Evolutionary conservation across 2,113 vertebrate species (phyloP), one percentile per base, ranked within the genome.

Genomic region (Protobothrops mucrosquamatus): DNA sequence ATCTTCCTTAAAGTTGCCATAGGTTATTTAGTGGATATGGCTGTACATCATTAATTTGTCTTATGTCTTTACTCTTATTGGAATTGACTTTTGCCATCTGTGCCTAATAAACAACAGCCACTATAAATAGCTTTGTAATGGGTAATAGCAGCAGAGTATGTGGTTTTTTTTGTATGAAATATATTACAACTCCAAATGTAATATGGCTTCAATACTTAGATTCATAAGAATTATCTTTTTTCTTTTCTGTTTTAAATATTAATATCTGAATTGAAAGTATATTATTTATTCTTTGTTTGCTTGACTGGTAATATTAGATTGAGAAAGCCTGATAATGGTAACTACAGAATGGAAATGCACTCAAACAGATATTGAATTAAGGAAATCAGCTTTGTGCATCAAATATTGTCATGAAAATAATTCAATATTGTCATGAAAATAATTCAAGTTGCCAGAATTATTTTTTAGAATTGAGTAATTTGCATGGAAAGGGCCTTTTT

Each of bases 1-100:
- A 97, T 96, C 95, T 97, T 94, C 94, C 90, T 97, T 97, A 97
- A 94, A 96, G 96, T 92, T 95, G 96, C 91, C 90, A 24, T 90
- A 95, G 85, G 94, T 96, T 97, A 93, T 95, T 97, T 96, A 96
- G 96, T 95, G 93, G 95, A 93, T 96, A 96, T 96, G 74, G 92
- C 94, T 96, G 96, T 88, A 87, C 6, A 94, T 64, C 91, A 90
- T 96, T 97, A 94, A 55, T 93, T 94, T 94, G 94, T 97, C 94
- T 96, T 97, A 94, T 90, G 91, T 88, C 55, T 94, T 97, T 95
- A 97, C 95, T 96, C 96, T 97, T 96, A 97, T 95, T 96, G 96
- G 94, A 90, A 96, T 96, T 97, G 96, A 97, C 93, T 97, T 46
- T 69, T 96, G 88, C 94, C 92, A 96, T 96, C 96, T 97, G 94